Evolutionary conservation across 2,113 vertebrate species (phyloP).

Genomic region (Brachypodius melanocephalos): DNA sequence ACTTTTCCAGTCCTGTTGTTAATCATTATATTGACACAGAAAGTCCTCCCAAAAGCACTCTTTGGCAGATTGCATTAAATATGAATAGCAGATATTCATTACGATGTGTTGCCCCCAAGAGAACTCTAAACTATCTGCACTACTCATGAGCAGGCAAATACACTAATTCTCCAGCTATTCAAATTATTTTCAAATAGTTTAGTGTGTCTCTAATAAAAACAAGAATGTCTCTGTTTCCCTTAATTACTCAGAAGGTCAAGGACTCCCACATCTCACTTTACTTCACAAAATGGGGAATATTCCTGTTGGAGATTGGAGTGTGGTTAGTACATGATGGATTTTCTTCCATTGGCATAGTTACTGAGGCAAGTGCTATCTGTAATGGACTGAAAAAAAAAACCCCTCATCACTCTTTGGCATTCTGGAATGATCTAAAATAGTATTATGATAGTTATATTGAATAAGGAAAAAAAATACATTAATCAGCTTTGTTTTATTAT

Average conservation of each 20-base stretch:
- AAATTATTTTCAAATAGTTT: conserved; percentile 69
- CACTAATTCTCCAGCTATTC: conserved; percentile 61
- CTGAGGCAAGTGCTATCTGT: not conserved
- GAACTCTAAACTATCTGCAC: conserved; percentile 59
- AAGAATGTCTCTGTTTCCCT: conserved; percentile 63
- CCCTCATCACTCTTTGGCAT: not conserved
- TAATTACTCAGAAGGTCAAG: conserved; percentile 68
- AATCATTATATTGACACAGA: conserved; percentile 67
- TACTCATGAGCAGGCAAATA: conserved; percentile 61
- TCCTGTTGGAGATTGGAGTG: conserved; percentile 6
- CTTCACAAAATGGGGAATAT: conserved; percentile 23
- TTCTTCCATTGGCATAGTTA: not conserved
- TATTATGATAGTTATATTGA: not conserved
- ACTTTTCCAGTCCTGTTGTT: conserved; percentile 64
- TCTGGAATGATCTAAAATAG: not conserved
- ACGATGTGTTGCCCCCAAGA: conserved; percentile 61
- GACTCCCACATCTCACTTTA: conserved; percentile 50
- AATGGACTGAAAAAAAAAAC: not conserved
- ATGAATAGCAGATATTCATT: conserved; percentile 69
- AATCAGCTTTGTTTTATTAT: not conserved
- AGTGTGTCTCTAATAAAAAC: conserved; percentile 64
- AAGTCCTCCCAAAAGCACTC: conserved; percentile 65
- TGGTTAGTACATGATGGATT: conserved; percentile 53
- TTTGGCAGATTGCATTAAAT: conserved; percentile 69
- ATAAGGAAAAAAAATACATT: not conserved